phyloP scores from a whole-genome alignment of 30 jellyfish, hydroid and myxozoan genomes.

The Pelagia noctiluca region DNA sequence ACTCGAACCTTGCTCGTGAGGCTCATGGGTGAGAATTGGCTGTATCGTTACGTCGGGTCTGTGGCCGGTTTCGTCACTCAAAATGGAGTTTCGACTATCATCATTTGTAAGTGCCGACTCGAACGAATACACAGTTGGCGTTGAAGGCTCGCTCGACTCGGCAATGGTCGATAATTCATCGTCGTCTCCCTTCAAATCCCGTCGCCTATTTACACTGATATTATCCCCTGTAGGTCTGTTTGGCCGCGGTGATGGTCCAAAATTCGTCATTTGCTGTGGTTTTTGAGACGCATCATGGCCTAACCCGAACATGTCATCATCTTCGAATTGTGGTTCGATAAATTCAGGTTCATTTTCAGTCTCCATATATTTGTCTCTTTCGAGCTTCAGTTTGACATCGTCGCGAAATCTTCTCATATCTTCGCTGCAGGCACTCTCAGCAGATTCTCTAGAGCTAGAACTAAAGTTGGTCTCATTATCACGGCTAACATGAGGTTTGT shows the following conservation, averaged over 20 bases:
- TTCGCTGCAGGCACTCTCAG: constrained; percentile 35
- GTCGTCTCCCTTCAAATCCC: constrained; percentile 53
- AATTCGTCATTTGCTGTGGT: neutral
- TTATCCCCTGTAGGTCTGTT: constrained; percentile 27
- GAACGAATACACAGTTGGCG: constrained; percentile 85
- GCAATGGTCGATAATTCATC: constrained; percentile 94
- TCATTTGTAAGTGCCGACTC: constrained; percentile 36
- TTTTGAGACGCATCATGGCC: neutral
- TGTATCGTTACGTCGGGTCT: neutral
- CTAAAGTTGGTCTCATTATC: neutral
- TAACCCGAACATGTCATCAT: constrained; percentile 52
- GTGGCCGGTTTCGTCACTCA: constrained; percentile 10
- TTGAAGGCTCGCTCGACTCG: constrained; percentile 88
- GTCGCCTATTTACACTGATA: neutral
- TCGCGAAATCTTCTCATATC: constrained; percentile 20
- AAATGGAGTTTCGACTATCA: constrained; percentile 50
- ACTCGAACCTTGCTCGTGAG: neutral
- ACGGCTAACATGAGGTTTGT: neutral
- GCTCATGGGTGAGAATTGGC: neutral
- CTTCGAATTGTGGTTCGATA: constrained; percentile 71
- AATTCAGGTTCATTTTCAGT: constrained; percentile 37
- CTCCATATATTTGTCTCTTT: neutral
- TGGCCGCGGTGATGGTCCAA: constrained; percentile 53
- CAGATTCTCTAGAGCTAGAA: constrained; percentile 1
- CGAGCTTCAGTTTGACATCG: constrained; percentile 12